These are phyloP conservation scores for Poeciliopsis turrubarensis DNA, from an alignment of 2,113 vertebrate species.

Conservation along the genomic window DNA sequence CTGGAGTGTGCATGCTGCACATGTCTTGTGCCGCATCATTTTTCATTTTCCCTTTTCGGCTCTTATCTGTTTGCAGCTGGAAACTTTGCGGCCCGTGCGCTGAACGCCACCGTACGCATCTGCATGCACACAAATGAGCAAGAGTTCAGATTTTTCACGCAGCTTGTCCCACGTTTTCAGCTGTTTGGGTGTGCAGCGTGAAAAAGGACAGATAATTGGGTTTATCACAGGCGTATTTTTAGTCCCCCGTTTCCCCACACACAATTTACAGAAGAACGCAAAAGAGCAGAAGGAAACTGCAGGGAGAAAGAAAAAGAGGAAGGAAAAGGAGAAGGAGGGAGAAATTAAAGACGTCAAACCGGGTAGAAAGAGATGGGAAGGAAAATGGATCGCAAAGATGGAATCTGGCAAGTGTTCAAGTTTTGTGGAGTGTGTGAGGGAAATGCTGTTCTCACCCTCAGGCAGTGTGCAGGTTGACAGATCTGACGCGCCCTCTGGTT, in stretches of 20 bases:
- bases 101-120: conserved; percentile 20
- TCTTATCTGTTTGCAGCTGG: neutral
- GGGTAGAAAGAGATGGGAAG: neutral
- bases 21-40: neutral
- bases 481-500: conserved; percentile 37
- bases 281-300: neutral
- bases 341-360: neutral
- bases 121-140: conserved; percentile 11
- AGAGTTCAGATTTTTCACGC: conserved; percentile 33
- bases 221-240: conserved; percentile 64
- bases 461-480: conserved; percentile 32
- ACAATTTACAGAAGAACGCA: conserved; percentile 46
- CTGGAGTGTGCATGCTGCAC: neutral
- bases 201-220: conserved; percentile 63
- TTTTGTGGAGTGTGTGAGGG: conserved; percentile 27
- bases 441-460: conserved; percentile 19
- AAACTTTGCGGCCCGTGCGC: neutral
- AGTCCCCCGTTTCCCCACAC: conserved; percentile 46
- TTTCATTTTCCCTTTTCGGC: neutral
- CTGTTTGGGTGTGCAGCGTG: conserved; percentile 51
- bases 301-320: conserved; percentile 3
- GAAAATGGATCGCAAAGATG: conserved; percentile 16
- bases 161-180: conserved; percentile 16
- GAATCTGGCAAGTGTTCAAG: conserved; percentile 39
- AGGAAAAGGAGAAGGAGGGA: neutral